Evolutionary conservation across 2,888 invertebrate species (phyloP), one percentile per base, ranked within the genome.

Genomic region (Microplitis deprimator): DNA sequence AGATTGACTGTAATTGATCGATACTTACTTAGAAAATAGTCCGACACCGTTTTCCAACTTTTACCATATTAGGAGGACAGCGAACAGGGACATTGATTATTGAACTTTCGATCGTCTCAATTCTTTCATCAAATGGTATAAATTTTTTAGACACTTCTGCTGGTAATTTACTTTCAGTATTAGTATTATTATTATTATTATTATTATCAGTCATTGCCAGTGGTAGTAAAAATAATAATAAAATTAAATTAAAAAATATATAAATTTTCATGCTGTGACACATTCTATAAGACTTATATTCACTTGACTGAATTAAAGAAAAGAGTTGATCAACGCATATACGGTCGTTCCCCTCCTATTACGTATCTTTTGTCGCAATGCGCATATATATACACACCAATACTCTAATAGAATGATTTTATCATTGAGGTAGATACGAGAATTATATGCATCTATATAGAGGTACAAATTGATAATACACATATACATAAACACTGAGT

Each of bases 1-100:
- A 29, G 29, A 50, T 10, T 50, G 13, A 50, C 8, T 50, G 8
- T 50, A 5, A 50, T 50, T 13, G 13, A 50, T 50, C 61, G 7
- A 0, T 68, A 67, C 85, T 84, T 78, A 87, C 85, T 84, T 85
- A 88, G 76, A 84, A 87, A 60, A 87, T 75, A 5, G 79, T 81
- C 16, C 88, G 84, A 78, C 89, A 89, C 4, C 86, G 86, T 70
- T 82, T 86, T 10, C 85, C 86, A 60, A 88, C 79, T 80, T 80
- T 85, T 10, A 83, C 76, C 17, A 76, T 85, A 10, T 83, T 81
- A n/a, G 84, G 82, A 4, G 85, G 86, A 79, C 89, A 89, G 20
- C 85, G 80, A 6, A 84, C 20, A 5, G 87, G 88, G 1, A 87
- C 82, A 75, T 86, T 84, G 79, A 89, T 88, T 68, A 88, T 84